Evolutionary conservation across 2,888 invertebrate species (phyloP), one percentile per base, ranked within the genome.

Genomic region (Phasia obesa): DNA sequence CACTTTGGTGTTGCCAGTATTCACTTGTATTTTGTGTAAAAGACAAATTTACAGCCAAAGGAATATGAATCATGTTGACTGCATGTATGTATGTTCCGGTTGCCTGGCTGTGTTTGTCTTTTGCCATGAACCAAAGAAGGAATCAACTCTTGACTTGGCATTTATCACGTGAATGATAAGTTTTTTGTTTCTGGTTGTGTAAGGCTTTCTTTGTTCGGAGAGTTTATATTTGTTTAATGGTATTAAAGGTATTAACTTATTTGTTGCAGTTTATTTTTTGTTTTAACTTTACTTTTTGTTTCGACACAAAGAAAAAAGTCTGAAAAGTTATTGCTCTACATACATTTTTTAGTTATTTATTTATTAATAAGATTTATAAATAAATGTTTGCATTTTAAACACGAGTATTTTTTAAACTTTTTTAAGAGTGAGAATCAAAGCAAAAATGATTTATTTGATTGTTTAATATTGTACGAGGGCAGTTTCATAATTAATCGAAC

Each of bases 211-310:
- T 49, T 49, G n/a, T 64, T 65, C 15, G 13, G 7, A 62, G 65
- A 51, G 23, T 69, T 69, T 69, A 42, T 60, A 60, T 69, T 69
- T 67, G 73, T 77, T 81, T 57, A 55, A 76, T 71, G 75, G 77
- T 38, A 62, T 77, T 71, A 71, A 83, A 83, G 67, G 79, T 76
- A 67, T 83, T 79, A 83, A 83, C 53, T 76, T 76, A 79, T 83
- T 83, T 79, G 78, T 71, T 76, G 35, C 75, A 67, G 47, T 76
- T 76, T 60, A 76, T 75, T 76, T 47, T 35, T 62, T 49, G 2
- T 27, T 25, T 74, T 17, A 64, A 59, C 21, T 53, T 17, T n/a
- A n/a, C n/a, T n/a, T n/a, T n/a, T 17, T 19, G 13, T 35, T 51
- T 6, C 17, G 4, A 21, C 51, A 71, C 23, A 55, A 57, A 53